phyloP scores from a whole-genome alignment of 2,888 invertebrate genomes.

The Drosophila prostipennis region DNA sequence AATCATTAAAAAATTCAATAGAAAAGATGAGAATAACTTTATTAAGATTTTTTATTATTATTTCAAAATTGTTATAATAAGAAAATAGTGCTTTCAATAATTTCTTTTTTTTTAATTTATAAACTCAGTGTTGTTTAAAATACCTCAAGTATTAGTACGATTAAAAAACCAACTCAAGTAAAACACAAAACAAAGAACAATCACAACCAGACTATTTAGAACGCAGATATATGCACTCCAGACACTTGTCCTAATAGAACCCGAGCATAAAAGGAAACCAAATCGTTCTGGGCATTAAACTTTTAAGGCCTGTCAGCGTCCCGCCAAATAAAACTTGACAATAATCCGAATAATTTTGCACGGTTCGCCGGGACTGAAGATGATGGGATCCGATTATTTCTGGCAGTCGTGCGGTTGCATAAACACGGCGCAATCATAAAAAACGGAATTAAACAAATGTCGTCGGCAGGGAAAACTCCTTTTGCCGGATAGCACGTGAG shows the following conservation, averaged over 20 bases:
- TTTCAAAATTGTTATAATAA: too few species aligned
- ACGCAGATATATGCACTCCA: conserved; percentile 11
- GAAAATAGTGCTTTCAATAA: too few species aligned
- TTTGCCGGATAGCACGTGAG: conserved; percentile 72
- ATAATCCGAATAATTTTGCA: conserved; percentile 66
- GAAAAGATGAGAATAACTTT: neutral
- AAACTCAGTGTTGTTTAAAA: too few species aligned
- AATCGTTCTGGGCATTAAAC: conserved; percentile 42
- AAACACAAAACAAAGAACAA: too few species aligned
- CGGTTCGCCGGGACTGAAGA: conserved; percentile 36
- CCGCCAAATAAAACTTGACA: conserved; percentile 62
- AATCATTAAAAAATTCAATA: neutral
- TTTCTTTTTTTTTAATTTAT: too few species aligned
- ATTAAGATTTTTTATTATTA: too few species aligned
- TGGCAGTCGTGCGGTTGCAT: conserved; percentile 62
- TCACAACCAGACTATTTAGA: conserved; percentile 6
- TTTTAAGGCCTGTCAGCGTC: conserved; percentile 66
- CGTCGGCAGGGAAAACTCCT: conserved; percentile 35
- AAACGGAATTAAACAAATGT: conserved; percentile 75
- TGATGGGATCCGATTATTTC: conserved; percentile 65
- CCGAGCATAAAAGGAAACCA: conserved; percentile 21
- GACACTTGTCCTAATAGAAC: conserved; percentile 27
- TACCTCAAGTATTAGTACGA: too few species aligned
- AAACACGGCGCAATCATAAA: conserved; percentile 73
- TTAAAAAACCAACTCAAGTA: too few species aligned